Percentiles rank a stretch among this genome's conserved stretches.
These are phyloP conservation scores for Eurois occulta DNA, from an alignment of 2,888 invertebrate species.

Conservation along the genomic window DNA sequence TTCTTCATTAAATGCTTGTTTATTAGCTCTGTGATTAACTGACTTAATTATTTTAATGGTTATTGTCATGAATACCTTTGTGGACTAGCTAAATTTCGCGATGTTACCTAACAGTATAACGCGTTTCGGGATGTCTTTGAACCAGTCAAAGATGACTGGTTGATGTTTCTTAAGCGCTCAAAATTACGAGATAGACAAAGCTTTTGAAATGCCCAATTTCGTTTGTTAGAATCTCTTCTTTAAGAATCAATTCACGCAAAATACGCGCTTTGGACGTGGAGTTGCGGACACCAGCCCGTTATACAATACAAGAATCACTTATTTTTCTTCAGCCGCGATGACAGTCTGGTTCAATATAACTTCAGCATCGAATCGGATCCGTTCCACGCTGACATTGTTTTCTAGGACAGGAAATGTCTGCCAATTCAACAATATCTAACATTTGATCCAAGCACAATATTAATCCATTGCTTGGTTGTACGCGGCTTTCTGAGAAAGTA, in stretches of 20 bases:
- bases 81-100: not conserved
- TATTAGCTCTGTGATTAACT: not conserved
- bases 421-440: conserved; percentile 15
- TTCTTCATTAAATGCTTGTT: not conserved
- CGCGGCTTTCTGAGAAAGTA: conserved; percentile 6
- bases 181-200: not conserved
- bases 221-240: not conserved
- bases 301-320: too few relatives aligned
- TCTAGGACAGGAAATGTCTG: conserved; percentile 3
- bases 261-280: too few relatives aligned
- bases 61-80: not conserved
- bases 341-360: not conserved
- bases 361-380: not conserved
- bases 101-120: not conserved
- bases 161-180: not conserved
- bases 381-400: conserved; percentile 7
- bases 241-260: too few relatives aligned
- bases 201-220: not conserved
- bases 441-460: not conserved
- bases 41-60: not conserved
- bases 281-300: too few relatives aligned
- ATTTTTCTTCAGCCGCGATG: not conserved
- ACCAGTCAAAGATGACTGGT: not conserved
- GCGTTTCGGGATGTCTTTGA: not conserved
- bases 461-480: not conserved